phyloP scores from a whole-genome alignment of 1,140 invertebrate species.

The Tigriopus japonicus region DNA sequence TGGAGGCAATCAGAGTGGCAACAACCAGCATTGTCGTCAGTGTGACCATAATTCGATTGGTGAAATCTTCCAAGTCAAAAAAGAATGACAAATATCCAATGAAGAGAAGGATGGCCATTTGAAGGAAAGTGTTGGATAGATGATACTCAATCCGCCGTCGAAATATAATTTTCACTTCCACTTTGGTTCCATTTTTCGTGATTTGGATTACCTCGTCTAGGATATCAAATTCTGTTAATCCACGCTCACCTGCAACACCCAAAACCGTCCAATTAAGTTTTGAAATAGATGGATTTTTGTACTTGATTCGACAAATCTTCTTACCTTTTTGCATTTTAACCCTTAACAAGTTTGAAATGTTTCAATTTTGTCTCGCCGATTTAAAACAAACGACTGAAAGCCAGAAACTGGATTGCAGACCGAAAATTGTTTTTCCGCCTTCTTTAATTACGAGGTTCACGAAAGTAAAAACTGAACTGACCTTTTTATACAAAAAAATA shows the following conservation, averaged over 20 bases:
- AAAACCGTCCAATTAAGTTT: too few relatives aligned
- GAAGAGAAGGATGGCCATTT: background rate
- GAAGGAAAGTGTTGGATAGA: constrained; percentile 6
- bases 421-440: too few relatives aligned
- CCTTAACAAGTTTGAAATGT: too few relatives aligned
- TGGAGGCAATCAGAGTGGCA: constrained; percentile 1
- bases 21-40: constrained; percentile 5
- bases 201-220: background rate
- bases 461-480: too few relatives aligned
- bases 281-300: too few relatives aligned
- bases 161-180: constrained; percentile 4
- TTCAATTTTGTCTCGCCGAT: too few relatives aligned
- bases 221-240: background rate
- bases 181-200: background rate
- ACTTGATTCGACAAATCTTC: too few relatives aligned
- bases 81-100: constrained; percentile 3
- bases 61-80: constrained; percentile 6
- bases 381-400: too few relatives aligned
- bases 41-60: constrained; percentile 6
- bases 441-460: too few relatives aligned
- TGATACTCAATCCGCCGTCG: constrained; percentile 8
- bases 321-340: too few relatives aligned
- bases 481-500: too few relatives aligned
- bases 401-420: too few relatives aligned
- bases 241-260: background rate